phyloP scores from a whole-genome alignment of 2,113 vertebrate genomes.

The Gnathonemus echidnorhynchus region DNA sequence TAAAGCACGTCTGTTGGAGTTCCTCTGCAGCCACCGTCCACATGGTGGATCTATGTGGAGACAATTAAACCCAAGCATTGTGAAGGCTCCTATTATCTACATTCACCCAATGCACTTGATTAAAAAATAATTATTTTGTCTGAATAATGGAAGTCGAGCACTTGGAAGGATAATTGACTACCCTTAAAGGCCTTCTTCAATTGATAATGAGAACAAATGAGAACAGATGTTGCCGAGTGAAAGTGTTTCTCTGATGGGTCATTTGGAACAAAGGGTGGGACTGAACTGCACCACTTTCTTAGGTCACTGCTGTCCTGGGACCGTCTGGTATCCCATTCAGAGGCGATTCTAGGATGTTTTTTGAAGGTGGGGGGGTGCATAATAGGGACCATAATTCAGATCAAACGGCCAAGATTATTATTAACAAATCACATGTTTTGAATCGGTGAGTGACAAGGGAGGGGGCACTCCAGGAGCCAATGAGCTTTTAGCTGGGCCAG shows the following conservation, averaged over 20 bases:
- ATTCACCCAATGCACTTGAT: conserved; percentile 52
- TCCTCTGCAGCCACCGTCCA: neutral
- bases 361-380: neutral
- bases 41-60: neutral
- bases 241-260: conserved; percentile 44
- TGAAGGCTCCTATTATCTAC: conserved; percentile 40
- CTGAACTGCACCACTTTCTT: neutral
- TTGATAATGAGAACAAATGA: conserved; percentile 53
- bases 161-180: conserved; percentile 48
- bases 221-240: conserved; percentile 46
- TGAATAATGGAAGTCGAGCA: conserved; percentile 43
- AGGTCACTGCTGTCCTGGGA: neutral
- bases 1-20: neutral
- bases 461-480: neutral
- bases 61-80: neutral
- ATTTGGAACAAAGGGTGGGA: conserved; percentile 21
- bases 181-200: conserved; percentile 42
- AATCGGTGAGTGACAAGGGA: neutral
- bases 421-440: neutral
- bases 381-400: neutral
- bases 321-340: neutral
- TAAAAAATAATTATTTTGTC: conserved; percentile 53
- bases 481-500: neutral
- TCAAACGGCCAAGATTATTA: neutral
- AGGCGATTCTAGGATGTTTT: neutral